Percentiles rank a stretch among this genome's conserved stretches.
phyloP scores from a whole-genome alignment of 23 tunicate genomes.

The Botrylloides violaceus region DNA sequence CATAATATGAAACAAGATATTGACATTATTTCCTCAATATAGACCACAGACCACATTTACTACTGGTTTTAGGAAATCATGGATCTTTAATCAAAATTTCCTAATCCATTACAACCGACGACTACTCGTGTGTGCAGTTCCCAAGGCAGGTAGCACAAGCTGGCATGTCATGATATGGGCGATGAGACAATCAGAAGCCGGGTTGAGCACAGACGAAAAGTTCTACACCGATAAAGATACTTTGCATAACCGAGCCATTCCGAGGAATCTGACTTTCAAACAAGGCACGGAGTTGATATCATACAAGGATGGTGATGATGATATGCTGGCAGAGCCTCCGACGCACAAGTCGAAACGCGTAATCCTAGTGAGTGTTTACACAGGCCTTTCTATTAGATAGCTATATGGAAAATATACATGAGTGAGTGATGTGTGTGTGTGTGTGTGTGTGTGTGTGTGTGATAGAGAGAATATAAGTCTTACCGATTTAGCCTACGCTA shows the following conservation, averaged over 20 bases:
- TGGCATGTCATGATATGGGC: slow-evolving; percentile 24
- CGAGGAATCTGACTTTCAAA: not conserved
- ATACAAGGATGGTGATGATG: slow-evolving; percentile 3
- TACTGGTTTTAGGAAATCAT: not conserved
- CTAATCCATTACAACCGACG: slow-evolving; percentile 7
- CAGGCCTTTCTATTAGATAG: too few relatives aligned
- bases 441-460: too few relatives aligned
- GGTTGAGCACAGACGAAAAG: not conserved
- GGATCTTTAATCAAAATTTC: slow-evolving; percentile 1
- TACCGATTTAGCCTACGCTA: too few relatives aligned
- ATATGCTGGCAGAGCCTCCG: slow-evolving; percentile 9
- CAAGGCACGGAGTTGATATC: not conserved
- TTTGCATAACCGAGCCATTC: not conserved
- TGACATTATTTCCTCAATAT: not conserved
- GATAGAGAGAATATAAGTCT: too few relatives aligned
- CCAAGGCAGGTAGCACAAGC: slow-evolving; percentile 26
- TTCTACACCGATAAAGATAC: slow-evolving; percentile 3
- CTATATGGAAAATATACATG: too few relatives aligned
- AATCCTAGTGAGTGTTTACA: slow-evolving; percentile 11
- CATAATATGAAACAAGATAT: too few relatives aligned
- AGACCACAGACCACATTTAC: not conserved
- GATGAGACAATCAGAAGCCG: slow-evolving; percentile 6
- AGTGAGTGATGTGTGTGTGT: too few relatives aligned
- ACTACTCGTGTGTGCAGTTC: slow-evolving; percentile 20
- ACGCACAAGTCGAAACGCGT: not conserved